Base-by-base conservation (phyloP, 2,797 vertebrate species). In the Clarias pachynema region DNA sequence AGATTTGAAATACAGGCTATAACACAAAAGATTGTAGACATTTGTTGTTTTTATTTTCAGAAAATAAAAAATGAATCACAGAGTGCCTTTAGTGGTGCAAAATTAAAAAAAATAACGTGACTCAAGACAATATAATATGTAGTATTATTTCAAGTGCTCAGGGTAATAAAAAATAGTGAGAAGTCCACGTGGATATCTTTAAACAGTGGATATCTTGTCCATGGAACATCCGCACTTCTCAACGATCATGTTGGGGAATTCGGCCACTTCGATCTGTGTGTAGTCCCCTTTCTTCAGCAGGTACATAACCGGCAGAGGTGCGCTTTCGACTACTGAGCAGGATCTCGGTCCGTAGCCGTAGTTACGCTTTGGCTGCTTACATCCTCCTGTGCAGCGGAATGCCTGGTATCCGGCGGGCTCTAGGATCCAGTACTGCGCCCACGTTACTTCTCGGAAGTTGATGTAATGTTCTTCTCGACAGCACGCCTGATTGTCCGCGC, bases 261-360 rank as follows among this genome's bases (percentile, higher is more conserved):
- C 95, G 0, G 95, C 94, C 29, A 94, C 96, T 83, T 96, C 93
- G 0, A 96, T 94, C 87, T 96, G 94, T 0, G 96, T 96, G 91
- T 89, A 92, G 86, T 96, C 95, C 60, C 93, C 95, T 81, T 93
- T 94, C 87, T 90, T 93, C 88, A 94, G 87, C 5, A 96, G 92
- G 88, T 96, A 96, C 91, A 96, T 95, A 79, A 96, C 62, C 29
- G 96, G 96, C 49, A 96, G 92, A 0, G 95, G 90, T 6, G 94
- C 92, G 80, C 91, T 96, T 31, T 93, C 93, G 0, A 87, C 87
- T 12, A 75, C 92, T 0, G 92, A 89, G 1, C 96, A 96, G 49
- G 88, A 83, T 69, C 95, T 92, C 69, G 91, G 86, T 14, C 94
- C 91, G 0, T 94, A 93, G 40, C 89, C 91, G 0, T 89, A 92